A percentile compares a stretch with the other conserved stretches of the same genome.
phyloP scores from a whole-genome alignment of 2,113 vertebrate genomes.

The Megaceryle torquata region DNA sequence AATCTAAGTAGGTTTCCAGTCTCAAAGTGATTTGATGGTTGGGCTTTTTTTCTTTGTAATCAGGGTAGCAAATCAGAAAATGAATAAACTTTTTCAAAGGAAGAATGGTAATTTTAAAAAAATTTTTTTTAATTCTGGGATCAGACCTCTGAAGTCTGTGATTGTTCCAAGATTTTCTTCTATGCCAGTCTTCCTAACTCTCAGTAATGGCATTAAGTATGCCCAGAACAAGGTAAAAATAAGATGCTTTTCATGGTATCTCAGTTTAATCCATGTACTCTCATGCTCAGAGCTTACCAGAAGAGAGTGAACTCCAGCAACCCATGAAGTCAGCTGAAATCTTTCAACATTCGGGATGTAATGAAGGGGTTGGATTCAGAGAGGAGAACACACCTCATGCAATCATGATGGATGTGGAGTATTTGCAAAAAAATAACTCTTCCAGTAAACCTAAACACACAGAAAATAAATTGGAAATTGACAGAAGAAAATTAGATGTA shows the following conservation, averaged over 20 bases:
- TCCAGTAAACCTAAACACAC: not conserved
- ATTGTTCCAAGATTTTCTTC: not conserved
- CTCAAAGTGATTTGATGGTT: not conserved
- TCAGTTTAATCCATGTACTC: slow-evolving; percentile 13
- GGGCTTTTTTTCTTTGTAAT: not conserved
- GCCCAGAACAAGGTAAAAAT: not conserved
- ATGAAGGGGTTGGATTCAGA: not conserved
- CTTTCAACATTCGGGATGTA: not conserved
- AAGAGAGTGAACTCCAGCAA: slow-evolving; percentile 6
- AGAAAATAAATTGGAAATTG: not conserved
- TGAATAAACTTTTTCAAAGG: not conserved
- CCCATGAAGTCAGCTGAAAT: slow-evolving; percentile 5
- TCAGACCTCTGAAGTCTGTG: not conserved
- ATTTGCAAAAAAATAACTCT: not conserved
- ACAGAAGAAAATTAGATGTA: not conserved
- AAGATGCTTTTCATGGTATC: not conserved
- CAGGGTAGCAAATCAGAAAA: not conserved
- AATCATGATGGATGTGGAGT: not conserved
- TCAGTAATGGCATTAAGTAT: not conserved
- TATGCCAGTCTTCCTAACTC: not conserved
- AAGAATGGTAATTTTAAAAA: not conserved
- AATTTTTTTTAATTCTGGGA: not conserved
- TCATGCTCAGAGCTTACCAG: slow-evolving; percentile 37
- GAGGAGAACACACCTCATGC: not conserved
- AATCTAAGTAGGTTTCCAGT: not conserved